Evolutionary conservation across 2,113 vertebrate genomes (phyloP).

Genomic region (Antigone vipio): DNA sequence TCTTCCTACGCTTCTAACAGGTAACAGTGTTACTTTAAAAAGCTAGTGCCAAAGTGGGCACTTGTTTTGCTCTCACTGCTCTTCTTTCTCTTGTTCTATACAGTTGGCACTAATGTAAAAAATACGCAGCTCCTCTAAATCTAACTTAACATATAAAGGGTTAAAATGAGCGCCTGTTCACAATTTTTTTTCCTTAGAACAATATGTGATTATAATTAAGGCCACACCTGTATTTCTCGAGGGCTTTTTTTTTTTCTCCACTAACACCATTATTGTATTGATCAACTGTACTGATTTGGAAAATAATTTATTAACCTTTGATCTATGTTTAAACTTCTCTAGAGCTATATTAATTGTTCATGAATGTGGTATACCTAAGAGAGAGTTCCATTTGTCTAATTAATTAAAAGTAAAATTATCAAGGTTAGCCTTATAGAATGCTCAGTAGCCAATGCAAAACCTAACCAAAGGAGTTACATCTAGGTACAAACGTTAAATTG

Average conservation of each 20-base stretch:
- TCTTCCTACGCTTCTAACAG: constrained; percentile 81
- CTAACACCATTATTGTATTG: constrained; percentile 4
- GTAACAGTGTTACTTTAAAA: constrained; percentile 72
- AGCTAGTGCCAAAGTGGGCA: constrained; percentile 60
- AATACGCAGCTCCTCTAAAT: constrained; percentile 68
- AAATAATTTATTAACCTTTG: constrained; percentile 61
- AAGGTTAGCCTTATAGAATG: constrained; percentile 71
- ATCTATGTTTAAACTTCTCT: constrained; percentile 56
- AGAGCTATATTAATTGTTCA: constrained; percentile 44
- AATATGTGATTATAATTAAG: constrained; percentile 69
- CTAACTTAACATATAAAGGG: constrained; percentile 66
- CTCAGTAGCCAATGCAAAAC: constrained; percentile 69
- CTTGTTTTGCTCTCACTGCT: constrained; percentile 64
- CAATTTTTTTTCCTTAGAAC: constrained; percentile 30
- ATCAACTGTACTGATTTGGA: constrained; percentile 51
- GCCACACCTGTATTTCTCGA: constrained; percentile 69
- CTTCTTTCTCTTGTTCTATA: constrained; percentile 61
- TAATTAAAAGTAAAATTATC: constrained; percentile 65
- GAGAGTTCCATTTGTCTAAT: constrained; percentile 53
- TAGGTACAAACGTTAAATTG: constrained; percentile 71
- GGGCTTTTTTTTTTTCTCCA: constrained; percentile 35
- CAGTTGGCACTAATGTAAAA: constrained; percentile 71
- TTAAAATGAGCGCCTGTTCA: constrained; percentile 40
- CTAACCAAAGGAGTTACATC: constrained; percentile 72
- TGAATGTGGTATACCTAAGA: constrained; percentile 44